Conservation (phyloP, 92 coral and sea anemone species). For the Porites rus region DNA sequence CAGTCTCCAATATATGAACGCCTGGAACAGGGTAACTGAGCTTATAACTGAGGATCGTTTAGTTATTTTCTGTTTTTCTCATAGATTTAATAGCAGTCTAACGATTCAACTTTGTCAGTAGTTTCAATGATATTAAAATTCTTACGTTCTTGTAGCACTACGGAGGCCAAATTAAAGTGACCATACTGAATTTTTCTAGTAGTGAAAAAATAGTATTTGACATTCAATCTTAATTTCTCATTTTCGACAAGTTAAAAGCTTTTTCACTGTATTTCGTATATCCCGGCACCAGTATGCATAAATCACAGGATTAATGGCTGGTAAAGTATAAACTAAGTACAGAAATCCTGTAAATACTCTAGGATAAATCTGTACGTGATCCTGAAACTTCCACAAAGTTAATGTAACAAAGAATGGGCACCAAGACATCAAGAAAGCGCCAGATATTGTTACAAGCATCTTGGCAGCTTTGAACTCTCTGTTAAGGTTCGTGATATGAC, state of each 20-base stretch:
- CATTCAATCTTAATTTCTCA: neutral
- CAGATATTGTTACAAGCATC: conserved; percentile 63
- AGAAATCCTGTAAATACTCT: conserved; percentile 46
- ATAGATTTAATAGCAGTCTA: neutral
- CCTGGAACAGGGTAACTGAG: too few relatives aligned
- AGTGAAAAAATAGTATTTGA: too few relatives aligned
- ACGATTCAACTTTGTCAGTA: too few relatives aligned
- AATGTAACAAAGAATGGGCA: conserved; percentile 59
- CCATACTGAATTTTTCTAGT: too few relatives aligned
- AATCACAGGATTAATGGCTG: conserved; percentile 59
- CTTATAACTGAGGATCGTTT: too few relatives aligned
- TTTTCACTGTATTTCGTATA: conserved; percentile 32
- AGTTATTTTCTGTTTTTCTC: too few relatives aligned
- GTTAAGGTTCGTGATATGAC: conserved; percentile 26
- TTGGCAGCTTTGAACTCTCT: conserved; percentile 65
- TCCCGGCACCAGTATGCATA: conserved; percentile 66
- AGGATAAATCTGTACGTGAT: conserved; percentile 8
- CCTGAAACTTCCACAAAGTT: conserved; percentile 57
- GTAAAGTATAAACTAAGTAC: conserved; percentile 55
- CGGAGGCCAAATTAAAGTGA: too few relatives aligned
- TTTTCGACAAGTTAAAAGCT: conserved; percentile 31
- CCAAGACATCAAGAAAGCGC: conserved; percentile 61
- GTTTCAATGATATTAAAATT: too few relatives aligned
- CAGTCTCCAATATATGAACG: too few relatives aligned
- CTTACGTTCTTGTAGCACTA: too few relatives aligned